phyloP scores from a whole-genome alignment of 2,113 vertebrate species.

The Pseudorasbora parva region DNA sequence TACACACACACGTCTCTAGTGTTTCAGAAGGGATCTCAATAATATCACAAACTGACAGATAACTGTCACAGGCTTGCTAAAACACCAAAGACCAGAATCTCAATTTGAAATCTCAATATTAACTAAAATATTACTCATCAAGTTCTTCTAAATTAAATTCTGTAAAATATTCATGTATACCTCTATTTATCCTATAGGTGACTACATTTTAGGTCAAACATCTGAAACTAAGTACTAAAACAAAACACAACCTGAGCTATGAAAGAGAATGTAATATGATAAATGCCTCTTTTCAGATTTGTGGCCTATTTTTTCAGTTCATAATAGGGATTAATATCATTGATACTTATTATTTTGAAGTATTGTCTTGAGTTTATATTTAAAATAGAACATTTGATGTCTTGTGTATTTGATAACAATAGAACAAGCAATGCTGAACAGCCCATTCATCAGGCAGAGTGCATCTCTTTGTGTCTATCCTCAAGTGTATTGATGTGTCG shows the following conservation, averaged over 20 bases:
- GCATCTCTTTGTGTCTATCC: neutral
- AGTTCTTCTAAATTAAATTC: neutral
- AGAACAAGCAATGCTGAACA: neutral
- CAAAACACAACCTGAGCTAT: neutral
- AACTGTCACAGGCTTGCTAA: neutral
- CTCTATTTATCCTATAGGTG: neutral
- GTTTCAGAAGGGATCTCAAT: constrained; percentile 1
- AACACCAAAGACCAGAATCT: neutral
- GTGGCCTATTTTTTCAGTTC: neutral
- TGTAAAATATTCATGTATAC: neutral
- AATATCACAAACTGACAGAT: no score
- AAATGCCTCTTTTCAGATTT: neutral
- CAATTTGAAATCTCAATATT: neutral
- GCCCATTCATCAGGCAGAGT: neutral
- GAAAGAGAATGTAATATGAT: neutral
- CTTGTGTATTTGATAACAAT: constrained; percentile 6
- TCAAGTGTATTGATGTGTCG: constrained; percentile 1
- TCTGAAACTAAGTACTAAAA: neutral
- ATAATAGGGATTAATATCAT: neutral
- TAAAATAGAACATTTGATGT: neutral
- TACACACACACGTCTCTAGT: neutral
- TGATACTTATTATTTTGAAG: neutral
- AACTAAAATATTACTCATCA: neutral
- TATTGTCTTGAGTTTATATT: neutral
- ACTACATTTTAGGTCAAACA: neutral